Percentiles rank a stretch among this genome's conserved stretches.
Evolutionary conservation across 2,888 invertebrate genomes (phyloP).

Genomic region (Heliconius erato): DNA sequence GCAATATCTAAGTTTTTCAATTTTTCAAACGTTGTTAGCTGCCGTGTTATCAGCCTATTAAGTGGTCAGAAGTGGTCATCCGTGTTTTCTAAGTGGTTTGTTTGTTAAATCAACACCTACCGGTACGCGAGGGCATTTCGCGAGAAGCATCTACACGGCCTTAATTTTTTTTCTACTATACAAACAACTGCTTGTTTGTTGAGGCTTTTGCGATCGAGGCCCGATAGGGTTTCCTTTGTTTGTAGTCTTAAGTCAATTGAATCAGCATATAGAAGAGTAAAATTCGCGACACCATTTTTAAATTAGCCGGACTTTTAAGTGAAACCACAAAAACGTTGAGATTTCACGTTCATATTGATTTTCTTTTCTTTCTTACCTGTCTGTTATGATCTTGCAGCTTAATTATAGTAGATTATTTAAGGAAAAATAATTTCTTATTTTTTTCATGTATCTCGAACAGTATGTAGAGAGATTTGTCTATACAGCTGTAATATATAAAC

Average conservation of each 20-base stretch:
- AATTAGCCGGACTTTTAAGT: constrained; percentile 52
- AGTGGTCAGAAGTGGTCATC: constrained; percentile 72
- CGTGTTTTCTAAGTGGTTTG: constrained; percentile 72
- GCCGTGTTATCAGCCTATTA: constrained; percentile 68
- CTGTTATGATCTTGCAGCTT: constrained; percentile 1
- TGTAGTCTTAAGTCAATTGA: constrained; percentile 70
- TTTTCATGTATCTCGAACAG: neutral
- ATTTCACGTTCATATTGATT: constrained; percentile 16
- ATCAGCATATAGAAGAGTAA: constrained; percentile 49
- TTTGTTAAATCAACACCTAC: constrained; percentile 81
- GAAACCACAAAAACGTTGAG: constrained; percentile 37
- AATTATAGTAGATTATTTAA: neutral
- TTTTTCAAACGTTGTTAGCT: constrained; percentile 42
- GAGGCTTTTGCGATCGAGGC: constrained; percentile 79
- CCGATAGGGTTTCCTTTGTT: constrained; percentile 76
- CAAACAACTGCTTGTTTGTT: constrained; percentile 70
- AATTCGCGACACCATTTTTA: constrained; percentile 52
- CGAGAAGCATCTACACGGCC: constrained; percentile 73
- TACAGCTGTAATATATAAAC: neutral
- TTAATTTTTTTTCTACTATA: constrained; percentile 71
- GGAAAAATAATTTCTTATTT: neutral
- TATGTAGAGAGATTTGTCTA: neutral
- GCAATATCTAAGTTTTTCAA: neutral
- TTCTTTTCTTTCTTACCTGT: constrained; percentile 11
- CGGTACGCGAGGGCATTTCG: constrained; percentile 74